These are phyloP conservation scores for Trachymyrmex septentrionalis DNA, from an alignment of 1,140 invertebrate species.

Conservation along the genomic window DNA sequence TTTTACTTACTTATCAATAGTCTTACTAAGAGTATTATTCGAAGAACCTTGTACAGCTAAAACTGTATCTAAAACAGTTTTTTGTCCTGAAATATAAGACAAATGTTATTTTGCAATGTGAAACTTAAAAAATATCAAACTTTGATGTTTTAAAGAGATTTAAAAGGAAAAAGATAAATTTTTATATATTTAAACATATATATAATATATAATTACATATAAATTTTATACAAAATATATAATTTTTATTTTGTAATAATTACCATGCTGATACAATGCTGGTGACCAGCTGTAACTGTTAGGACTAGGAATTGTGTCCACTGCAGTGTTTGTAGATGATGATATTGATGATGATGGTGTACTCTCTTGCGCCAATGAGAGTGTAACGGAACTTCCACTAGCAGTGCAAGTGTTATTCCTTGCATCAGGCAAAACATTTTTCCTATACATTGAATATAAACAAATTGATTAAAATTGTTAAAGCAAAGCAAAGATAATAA, in stretches of 20 bases:
- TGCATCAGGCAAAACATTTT: slow-evolving; percentile 72
- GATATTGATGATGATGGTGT: slow-evolving; percentile 64
- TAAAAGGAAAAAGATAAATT: slow-evolving; percentile 7
- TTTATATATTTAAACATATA: slow-evolving; percentile 34
- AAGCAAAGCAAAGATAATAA: not conserved
- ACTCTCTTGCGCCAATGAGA: slow-evolving; percentile 73
- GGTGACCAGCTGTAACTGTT: slow-evolving; percentile 82
- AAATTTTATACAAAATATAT: slow-evolving; percentile 36
- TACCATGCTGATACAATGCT: slow-evolving; percentile 80
- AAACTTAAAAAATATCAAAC: slow-evolving; percentile 4
- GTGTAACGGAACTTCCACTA: slow-evolving; percentile 69
- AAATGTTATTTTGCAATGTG: not conserved
- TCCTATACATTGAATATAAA: slow-evolving; percentile 67
- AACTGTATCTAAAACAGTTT: slow-evolving; percentile 68
- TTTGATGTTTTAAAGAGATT: not conserved
- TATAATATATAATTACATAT: not conserved
- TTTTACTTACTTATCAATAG: slow-evolving; percentile 77
- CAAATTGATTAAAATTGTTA: not conserved
- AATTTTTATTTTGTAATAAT: slow-evolving; percentile 15
- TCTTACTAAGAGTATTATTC: slow-evolving; percentile 75
- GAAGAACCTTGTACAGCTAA: slow-evolving; percentile 70
- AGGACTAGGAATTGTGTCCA: slow-evolving; percentile 75
- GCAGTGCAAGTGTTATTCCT: slow-evolving; percentile 68
- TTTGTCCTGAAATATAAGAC: slow-evolving; percentile 72
- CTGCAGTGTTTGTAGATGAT: slow-evolving; percentile 67